phyloP scores from a whole-genome alignment of 2,113 vertebrate genomes.

The Mus pahari region DNA sequence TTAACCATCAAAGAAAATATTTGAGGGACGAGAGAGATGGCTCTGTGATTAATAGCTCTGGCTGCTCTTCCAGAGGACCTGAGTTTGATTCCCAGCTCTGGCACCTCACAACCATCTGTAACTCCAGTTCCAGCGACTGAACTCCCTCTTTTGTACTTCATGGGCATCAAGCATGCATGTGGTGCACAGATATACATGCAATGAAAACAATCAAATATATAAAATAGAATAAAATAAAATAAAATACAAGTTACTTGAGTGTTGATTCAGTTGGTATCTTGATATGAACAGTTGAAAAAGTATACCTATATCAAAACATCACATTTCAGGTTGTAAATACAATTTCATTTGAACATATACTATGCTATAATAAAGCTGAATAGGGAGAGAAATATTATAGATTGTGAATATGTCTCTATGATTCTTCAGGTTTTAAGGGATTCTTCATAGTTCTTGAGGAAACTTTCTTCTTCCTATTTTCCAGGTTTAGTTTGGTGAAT shows the following conservation, averaged over 20 bases:
- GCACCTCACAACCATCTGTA: neutral
- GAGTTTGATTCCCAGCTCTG: neutral
- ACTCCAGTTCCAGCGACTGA: neutral
- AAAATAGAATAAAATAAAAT: neutral
- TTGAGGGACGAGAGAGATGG: neutral
- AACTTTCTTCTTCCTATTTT: neutral
- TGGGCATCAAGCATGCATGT: neutral
- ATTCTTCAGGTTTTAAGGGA: neutral
- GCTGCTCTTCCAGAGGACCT: neutral
- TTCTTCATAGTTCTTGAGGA: slow-evolving; percentile 20
- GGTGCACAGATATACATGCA: neutral
- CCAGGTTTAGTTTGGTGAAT: slow-evolving; percentile 10
- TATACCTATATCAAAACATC: neutral
- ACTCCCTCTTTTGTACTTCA: neutral
- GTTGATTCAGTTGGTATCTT: neutral
- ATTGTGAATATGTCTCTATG: neutral
- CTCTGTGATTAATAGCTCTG: neutral
- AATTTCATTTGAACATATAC: neutral
- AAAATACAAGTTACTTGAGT: neutral
- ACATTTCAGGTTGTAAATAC: neutral
- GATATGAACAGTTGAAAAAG: neutral
- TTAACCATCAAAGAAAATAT: neutral
- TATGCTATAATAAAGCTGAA: neutral
- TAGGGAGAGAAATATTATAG: neutral
- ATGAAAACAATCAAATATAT: neutral